These are phyloP conservation scores for Triplophysa siluroides DNA, from an alignment of 2,113 vertebrate species.

Conservation along the genomic window DNA sequence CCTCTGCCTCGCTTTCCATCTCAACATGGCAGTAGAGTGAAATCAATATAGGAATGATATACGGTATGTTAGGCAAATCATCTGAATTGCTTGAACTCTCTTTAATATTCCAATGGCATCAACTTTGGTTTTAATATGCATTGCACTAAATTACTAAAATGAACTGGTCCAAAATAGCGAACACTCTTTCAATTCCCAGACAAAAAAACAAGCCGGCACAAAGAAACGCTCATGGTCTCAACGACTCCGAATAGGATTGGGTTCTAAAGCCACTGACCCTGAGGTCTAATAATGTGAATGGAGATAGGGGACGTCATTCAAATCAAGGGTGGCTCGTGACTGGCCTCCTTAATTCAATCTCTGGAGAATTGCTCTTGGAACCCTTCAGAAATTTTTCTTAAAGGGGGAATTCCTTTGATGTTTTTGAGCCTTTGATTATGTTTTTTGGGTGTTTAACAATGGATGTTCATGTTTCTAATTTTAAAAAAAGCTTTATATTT, in stretches of 20 bases:
- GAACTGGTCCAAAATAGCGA: not conserved
- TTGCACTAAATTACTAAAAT: not conserved
- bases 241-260: not conserved
- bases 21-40: too few relatives aligned
- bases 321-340: not conserved
- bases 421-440: too few relatives aligned
- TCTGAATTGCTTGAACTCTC: too few relatives aligned
- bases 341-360: constrained; percentile 17
- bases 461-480: too few relatives aligned
- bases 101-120: not conserved
- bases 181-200: not conserved
- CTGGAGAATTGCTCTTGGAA: constrained; percentile 1
- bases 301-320: constrained; percentile 21
- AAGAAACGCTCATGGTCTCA: not conserved
- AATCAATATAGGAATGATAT: too few relatives aligned
- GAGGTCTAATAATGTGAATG: constrained; percentile 14
- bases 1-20: too few relatives aligned
- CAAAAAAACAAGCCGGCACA: not conserved
- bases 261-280: constrained; percentile 14
- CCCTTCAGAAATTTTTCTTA: constrained; percentile 5
- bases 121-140: not conserved
- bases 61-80: too few relatives aligned
- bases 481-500: too few relatives aligned
- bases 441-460: too few relatives aligned
- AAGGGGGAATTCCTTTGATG: too few relatives aligned